Percentiles rank a stretch among this genome's conserved stretches.
phyloP scores from a whole-genome alignment of 2,888 invertebrate species.

The Imbricaverruca yamaguchii region DNA sequence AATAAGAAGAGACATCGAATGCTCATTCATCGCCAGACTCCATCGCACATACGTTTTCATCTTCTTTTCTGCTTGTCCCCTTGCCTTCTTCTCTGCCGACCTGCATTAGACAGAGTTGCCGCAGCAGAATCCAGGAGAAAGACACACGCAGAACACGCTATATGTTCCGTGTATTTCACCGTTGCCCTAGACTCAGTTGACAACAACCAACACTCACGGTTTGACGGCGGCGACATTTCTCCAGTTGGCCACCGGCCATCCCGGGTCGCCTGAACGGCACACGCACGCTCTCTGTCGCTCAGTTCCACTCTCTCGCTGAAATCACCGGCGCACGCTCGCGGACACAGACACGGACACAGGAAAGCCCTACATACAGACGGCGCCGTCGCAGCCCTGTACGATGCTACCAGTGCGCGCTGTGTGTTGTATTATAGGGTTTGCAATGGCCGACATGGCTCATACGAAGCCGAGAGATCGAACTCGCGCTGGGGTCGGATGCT shows the following conservation, averaged over 20 bases:
- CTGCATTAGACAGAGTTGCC: background rate
- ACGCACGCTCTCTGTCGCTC: background rate
- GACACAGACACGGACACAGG: background rate
- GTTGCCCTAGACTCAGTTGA: background rate
- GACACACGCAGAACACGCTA: background rate
- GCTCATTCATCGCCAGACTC: too few species aligned
- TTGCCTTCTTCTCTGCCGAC: background rate
- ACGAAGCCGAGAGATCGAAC: too few species aligned
- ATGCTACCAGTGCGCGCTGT: too few species aligned
- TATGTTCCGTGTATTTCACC: background rate
- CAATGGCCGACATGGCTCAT: too few species aligned
- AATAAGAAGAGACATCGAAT: too few species aligned
- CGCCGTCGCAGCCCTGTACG: too few species aligned
- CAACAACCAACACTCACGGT: background rate
- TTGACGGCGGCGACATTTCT: background rate
- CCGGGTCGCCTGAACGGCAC: background rate
- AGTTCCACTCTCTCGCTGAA: background rate
- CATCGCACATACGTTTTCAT: too few species aligned
- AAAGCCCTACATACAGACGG: constrained; percentile 6
- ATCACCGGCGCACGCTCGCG: background rate
- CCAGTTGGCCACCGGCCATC: background rate
- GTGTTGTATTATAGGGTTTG: too few species aligned
- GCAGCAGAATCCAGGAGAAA: too few species aligned
- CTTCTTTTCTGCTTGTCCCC: background rate
- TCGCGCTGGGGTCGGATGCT: too few species aligned